Conservation (phyloP, 2,888 invertebrate species). For the Melieria picta region DNA sequence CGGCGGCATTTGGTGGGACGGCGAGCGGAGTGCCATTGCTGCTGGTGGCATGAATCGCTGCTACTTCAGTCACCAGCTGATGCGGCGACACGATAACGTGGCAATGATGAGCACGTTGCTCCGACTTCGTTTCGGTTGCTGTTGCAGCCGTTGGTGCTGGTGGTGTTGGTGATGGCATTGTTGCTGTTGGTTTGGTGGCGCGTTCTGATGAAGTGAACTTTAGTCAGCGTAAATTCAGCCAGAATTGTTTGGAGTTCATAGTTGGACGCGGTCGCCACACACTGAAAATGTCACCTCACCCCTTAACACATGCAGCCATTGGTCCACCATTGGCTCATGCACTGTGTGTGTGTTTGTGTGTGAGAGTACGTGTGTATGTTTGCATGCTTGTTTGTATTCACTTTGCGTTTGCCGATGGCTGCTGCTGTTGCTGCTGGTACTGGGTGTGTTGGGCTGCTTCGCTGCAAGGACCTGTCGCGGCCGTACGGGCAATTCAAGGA, state of each 20-base stretch:
- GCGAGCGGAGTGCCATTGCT: neutral
- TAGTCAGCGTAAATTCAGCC: neutral
- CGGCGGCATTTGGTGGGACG: neutral
- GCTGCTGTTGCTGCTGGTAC: too few relatives aligned
- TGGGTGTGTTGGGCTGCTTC: too few relatives aligned
- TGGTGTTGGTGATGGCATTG: slow-evolving; percentile 21
- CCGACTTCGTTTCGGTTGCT: neutral
- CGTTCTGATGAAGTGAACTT: slow-evolving; percentile 1
- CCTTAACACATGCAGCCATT: slow-evolving; percentile 8
- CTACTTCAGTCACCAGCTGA: slow-evolving; percentile 6
- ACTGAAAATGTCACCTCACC: neutral
- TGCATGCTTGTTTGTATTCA: neutral
- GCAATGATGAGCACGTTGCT: slow-evolving; percentile 23
- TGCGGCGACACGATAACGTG: neutral
- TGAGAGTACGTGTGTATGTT: neutral
- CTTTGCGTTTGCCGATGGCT: neutral
- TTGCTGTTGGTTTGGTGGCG: neutral
- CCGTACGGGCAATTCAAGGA: slow-evolving; percentile 46
- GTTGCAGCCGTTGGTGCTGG: slow-evolving; percentile 2
- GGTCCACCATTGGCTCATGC: neutral
- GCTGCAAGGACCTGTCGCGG: neutral
- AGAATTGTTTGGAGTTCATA: slow-evolving; percentile 1
- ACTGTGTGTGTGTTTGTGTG: neutral
- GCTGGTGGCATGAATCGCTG: neutral
- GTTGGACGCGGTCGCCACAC: neutral